A percentile compares a stretch with the other conserved stretches of the same genome.
Conservation (phyloP, 2,888 invertebrate species). For the Pelosia muscerda region DNA sequence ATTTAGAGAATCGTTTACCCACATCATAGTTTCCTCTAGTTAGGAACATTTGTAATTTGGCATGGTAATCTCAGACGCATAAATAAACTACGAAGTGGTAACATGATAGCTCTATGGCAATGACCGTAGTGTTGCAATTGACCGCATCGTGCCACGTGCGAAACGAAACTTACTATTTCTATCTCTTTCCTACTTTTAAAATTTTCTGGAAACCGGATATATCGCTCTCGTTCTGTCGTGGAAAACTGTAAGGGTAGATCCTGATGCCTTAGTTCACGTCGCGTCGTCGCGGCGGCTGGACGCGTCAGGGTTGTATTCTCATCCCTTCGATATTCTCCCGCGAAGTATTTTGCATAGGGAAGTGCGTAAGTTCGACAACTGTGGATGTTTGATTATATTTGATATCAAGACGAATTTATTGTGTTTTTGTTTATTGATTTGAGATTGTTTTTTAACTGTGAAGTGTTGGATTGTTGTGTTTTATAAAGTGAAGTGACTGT, state of each 20-base stretch:
- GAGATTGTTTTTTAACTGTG: constrained; percentile 33
- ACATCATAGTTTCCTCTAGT: not conserved
- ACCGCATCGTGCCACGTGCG: constrained; percentile 83
- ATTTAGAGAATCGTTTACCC: not conserved
- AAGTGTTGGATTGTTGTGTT: constrained; percentile 40
- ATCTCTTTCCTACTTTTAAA: constrained; percentile 60
- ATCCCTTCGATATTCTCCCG: constrained; percentile 49
- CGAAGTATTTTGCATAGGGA: constrained; percentile 54
- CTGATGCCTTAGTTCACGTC: constrained; percentile 75
- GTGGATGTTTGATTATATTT: constrained; percentile 29
- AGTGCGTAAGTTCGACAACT: constrained; percentile 61
- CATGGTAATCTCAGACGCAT: constrained; percentile 27
- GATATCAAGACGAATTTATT: constrained; percentile 17
- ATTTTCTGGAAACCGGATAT: constrained; percentile 55
- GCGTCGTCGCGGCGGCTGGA: constrained; percentile 65
- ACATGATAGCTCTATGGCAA: constrained; percentile 78
- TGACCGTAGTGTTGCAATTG: constrained; percentile 83
- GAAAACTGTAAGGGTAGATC: constrained; percentile 78
- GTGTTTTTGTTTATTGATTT: constrained; percentile 31
- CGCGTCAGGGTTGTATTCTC: constrained; percentile 56
- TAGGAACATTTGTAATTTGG: constrained; percentile 10
- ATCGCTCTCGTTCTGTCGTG: constrained; percentile 66
- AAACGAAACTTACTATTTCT: constrained; percentile 62
- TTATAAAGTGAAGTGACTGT: constrained; percentile 44
- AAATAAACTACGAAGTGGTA: constrained; percentile 57